These are phyloP conservation scores for Phortica magna DNA, from an alignment of 2,888 invertebrate genomes.

Conservation along the genomic window DNA sequence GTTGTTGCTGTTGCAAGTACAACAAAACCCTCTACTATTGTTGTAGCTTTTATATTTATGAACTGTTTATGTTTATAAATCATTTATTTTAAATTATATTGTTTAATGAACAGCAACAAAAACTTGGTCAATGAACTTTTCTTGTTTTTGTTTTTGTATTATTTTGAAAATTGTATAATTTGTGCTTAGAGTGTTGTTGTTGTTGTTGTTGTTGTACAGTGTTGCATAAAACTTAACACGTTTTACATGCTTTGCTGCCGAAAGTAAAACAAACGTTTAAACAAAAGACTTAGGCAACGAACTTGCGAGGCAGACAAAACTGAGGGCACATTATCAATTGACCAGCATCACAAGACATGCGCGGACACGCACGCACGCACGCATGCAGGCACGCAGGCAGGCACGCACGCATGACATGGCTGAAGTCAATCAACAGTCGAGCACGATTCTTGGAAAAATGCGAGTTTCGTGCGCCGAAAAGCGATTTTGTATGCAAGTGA, in stretches of 20 bases:
- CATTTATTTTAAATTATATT: slow-evolving; percentile 39
- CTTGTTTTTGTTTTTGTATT: no score
- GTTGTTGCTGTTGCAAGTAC: neutral
- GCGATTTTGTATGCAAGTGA: neutral
- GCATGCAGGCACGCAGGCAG: neutral
- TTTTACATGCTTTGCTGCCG: no score
- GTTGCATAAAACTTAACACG: no score
- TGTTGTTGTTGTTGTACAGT: no score
- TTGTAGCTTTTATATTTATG: slow-evolving; percentile 52
- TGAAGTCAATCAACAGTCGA: neutral
- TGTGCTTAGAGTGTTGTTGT: no score
- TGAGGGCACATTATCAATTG: neutral
- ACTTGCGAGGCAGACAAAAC: slow-evolving; percentile 29
- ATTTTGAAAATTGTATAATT: no score
- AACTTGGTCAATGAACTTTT: no score
- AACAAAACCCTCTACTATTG: neutral
- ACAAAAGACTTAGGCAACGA: slow-evolving; percentile 59
- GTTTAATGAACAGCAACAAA: no score
- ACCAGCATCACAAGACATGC: neutral
- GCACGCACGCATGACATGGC: neutral
- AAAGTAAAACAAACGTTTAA: slow-evolving; percentile 27
- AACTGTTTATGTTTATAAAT: slow-evolving; percentile 59
- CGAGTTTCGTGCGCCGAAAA: no score
- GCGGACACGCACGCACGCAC: neutral
- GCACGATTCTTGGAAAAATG: neutral